Evolutionary conservation across 1,140 invertebrate species (phyloP), one percentile per base, ranked within the genome.

Genomic region (Aporrectodea caliginosa): DNA sequence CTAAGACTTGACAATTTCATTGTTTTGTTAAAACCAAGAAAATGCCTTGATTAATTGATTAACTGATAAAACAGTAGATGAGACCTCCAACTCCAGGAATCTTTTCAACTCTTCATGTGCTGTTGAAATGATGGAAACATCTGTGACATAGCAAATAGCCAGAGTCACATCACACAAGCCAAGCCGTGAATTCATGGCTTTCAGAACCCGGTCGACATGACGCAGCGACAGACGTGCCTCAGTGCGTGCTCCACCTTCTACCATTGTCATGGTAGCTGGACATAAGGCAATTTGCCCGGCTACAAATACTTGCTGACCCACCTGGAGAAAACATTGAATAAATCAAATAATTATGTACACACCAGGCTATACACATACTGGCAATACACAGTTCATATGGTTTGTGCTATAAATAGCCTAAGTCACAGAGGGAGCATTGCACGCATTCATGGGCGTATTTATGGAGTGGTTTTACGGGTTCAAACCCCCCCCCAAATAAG

Each of bases 261-360:
- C 88, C 82, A 94, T 89, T 84, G 90, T 89, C 92, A 97, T 93
- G 82, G 91, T 93, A 78, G 94, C 94, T 82, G 95, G 95, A 82
- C 95, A 92, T 81, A 97, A 87, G 16, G 93, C 94, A 83, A 97
- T 96, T 90, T 97, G 95, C 16, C 96, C 95, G 82, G 95, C 94
- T 30, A 97, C 91, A 86, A 93, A 92, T 43, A 96, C 93, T 82
- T 94, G 92, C 83, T 94, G 92, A 75, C 92, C 93, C 68, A 94
- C 90, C 93, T 93, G 82, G 12, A n/a, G 32, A 34, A 75, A 16
- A 75, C 34, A 75, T 14, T 16, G 29, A 73, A 29, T 12, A 73
- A 73, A 73, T 14, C 14, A 16, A 73, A 73, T 12, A 16, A 16
- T 16, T 22, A 73, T 22, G 71, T 12, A 73, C 71, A 73, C 14